phyloP scores from a whole-genome alignment of 2,888 invertebrate genomes.

The Monochamus alternatus region DNA sequence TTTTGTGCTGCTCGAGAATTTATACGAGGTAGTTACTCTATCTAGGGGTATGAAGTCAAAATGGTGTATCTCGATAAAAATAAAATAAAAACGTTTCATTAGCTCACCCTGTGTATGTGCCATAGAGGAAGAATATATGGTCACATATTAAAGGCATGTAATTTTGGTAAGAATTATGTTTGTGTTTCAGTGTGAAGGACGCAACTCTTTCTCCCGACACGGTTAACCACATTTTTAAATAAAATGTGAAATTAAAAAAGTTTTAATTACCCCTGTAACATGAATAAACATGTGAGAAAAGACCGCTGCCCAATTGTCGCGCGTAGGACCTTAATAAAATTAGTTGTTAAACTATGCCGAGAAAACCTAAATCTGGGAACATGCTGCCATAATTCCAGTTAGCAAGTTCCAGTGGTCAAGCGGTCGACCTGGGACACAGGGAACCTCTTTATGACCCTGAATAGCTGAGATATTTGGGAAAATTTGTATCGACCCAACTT shows the following conservation, averaged over 20 bases:
- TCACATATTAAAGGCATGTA: too few species aligned
- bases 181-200: too few species aligned
- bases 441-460: slow-evolving; percentile 38
- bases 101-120: too few species aligned
- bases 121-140: too few species aligned
- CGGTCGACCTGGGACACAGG: slow-evolving; percentile 28
- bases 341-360: slow-evolving; percentile 21
- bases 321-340: slow-evolving; percentile 16
- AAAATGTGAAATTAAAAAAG: slow-evolving; percentile 16
- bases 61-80: too few species aligned
- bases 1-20: too few species aligned
- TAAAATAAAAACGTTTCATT: too few species aligned
- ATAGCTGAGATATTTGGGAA: slow-evolving; percentile 40
- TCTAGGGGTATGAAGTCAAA: too few species aligned
- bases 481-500: slow-evolving; percentile 36
- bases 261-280: slow-evolving; percentile 26
- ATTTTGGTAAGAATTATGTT: too few species aligned
- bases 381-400: slow-evolving; percentile 20
- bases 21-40: too few species aligned
- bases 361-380: slow-evolving; percentile 30
- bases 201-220: too few species aligned
- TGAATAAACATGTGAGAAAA: slow-evolving; percentile 16
- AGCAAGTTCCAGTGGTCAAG: slow-evolving; percentile 33
- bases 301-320: not conserved
- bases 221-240: not conserved